A percentile compares a stretch with the other conserved stretches of the same genome.
These are phyloP conservation scores for Meriones psammophilus DNA, from an alignment of 2,797 vertebrate species.

Conservation along the genomic window DNA sequence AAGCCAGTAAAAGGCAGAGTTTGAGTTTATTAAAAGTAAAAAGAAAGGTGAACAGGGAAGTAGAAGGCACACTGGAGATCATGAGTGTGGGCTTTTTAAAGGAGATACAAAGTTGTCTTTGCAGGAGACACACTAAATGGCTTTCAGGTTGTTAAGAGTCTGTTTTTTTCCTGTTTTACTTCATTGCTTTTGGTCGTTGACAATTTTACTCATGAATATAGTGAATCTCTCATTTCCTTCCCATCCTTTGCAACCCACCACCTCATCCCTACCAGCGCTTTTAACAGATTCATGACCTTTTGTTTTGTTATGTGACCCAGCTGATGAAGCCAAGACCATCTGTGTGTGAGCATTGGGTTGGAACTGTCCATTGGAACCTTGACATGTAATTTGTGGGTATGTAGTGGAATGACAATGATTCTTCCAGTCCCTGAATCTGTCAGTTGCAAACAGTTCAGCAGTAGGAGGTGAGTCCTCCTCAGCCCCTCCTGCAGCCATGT, in stretches of 20 bases:
- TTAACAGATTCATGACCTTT: background rate
- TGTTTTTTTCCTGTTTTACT: background rate
- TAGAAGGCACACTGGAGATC: background rate
- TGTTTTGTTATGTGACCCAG: background rate
- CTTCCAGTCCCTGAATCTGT: background rate
- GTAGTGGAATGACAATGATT: background rate
- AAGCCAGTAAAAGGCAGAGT: background rate
- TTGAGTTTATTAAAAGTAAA: background rate
- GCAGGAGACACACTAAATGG: background rate
- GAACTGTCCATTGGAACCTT: background rate
- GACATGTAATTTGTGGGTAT: background rate
- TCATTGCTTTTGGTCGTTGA: background rate
- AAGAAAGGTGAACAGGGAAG: background rate
- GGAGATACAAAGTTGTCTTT: background rate
- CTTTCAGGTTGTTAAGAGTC: background rate
- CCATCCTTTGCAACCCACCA: background rate
- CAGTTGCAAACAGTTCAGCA: background rate
- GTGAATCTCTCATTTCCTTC: background rate
- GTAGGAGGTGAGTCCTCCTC: background rate
- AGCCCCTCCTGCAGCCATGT: background rate
- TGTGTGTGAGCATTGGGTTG: background rate
- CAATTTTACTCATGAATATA: background rate
- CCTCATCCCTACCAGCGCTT: background rate
- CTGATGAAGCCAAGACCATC: background rate
- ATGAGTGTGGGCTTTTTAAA: background rate